Base-by-base conservation (phyloP, 2,888 invertebrate genomes). In the Lysandra bellargus region DNA sequence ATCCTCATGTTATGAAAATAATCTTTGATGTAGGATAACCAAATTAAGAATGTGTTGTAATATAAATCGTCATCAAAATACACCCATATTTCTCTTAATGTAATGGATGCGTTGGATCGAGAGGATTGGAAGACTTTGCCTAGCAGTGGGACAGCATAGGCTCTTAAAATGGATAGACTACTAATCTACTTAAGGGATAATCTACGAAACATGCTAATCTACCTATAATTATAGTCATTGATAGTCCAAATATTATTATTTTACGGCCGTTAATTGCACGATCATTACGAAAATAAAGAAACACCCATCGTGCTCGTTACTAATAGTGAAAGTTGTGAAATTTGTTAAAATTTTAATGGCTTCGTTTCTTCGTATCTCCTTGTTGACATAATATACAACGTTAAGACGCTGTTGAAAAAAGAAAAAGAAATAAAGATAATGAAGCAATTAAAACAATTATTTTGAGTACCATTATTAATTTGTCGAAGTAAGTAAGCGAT, bases 281-380 rank as follows among this genome's bases (percentile, higher is more conserved):
- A 40, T 61, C 60, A 61, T 23, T 61, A 78, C 9, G 2, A 60
- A 78, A 61, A 78, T 72, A 72, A 53, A 72, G 69, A 72, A 69
- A 69, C 44, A 78, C 49, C 69, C 33, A 79, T 44, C 60, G 40
- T 79, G 75, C 75, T 79, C 78, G 44, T 80, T 23, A 78, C 86
- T 86, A 87, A 85, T 87, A 92, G 93, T 93, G 93, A 94, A 94
- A 94, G 94, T 93, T 89, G 88, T 90, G 89, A 90, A 90, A 91
- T 92, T 91, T 90, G 89, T 90, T 90, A 91, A 92, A 92, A 90
- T 91, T 91, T 92, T 92, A 93, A 92, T 92, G 91, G 88, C 90
- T 87, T 88, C 88, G 90, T 69, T 69, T 69, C 14, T 69, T 69
- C 17, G 17, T 33, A 33, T 69, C 69, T 69, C 69, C 14, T 69